Evolutionary conservation across 2,888 invertebrate genomes (phyloP), one percentile per base, ranked within the genome.

Genomic region (Drosophila affinis): DNA sequence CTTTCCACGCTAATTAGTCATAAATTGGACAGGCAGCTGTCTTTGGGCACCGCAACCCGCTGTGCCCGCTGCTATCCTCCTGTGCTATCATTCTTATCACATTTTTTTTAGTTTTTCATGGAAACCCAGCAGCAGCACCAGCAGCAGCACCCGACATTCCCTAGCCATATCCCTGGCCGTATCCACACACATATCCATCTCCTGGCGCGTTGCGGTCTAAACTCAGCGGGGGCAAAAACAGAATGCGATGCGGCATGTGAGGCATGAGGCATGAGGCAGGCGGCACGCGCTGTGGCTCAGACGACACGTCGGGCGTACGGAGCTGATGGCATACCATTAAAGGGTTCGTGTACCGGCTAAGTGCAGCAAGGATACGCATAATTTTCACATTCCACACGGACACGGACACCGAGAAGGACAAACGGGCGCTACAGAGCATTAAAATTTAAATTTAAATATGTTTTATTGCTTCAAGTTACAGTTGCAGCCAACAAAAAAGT

Each of bases 391-490:
- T 82, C 77, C 64, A 60, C 57, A 61, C 14, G 49, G 62, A 62
- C 60, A 72, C 68, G 48, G 24, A 24, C 24, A 24, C 21, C 21
- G 24, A 5, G 4, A 61, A 10, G 49, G 62, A 62, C 60, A 72
- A 68, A 5, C 24, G 24, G 48, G 34, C 48, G 18, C 39, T 3
- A 29, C 39, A 14, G 62, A 54, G 72, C 75, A 81, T 72, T 78
- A 73, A 64, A 79, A 78, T 72, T 64, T 63, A 64, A 69, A 75
- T 78, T 80, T 83, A 86, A 83, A 86, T 83, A 81, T 74, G 59
- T 86, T 83, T 83, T 85, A 85, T 83, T 83, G 79, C 87, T 87
- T 84, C 76, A 83, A 84, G 75, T 81, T 85, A 49, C 47, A 44
- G 49, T 24, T n/a, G 4, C 10, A 57, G 45, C 46, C 47, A 49